A percentile compares a stretch with the other conserved stretches of the same genome.
Conservation (phyloP, 2,797 vertebrate genomes). For the Notoglanidium macrostoma region DNA sequence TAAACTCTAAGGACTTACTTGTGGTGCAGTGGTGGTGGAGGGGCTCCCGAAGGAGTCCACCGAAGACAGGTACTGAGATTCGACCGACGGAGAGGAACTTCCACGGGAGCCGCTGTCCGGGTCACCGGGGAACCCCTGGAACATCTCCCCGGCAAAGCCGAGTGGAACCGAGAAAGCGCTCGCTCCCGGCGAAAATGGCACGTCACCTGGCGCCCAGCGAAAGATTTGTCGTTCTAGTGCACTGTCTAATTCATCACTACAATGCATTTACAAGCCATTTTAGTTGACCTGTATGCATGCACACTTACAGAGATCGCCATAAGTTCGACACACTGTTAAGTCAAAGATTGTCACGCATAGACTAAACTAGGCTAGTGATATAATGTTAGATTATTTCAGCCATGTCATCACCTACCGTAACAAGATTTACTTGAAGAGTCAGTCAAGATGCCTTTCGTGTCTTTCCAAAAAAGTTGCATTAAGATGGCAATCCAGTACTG, state of each 20-base stretch:
- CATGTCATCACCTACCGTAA: conserved; percentile 65
- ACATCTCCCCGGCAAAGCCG: conserved; percentile 88
- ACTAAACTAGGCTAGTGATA: neutral
- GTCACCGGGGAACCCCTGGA: conserved; percentile 94
- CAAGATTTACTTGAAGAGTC: conserved; percentile 65
- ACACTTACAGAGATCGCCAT: neutral
- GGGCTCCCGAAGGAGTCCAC: conserved; percentile 97
- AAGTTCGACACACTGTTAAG: neutral
- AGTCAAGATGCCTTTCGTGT: conserved; percentile 71
- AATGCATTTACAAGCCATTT: neutral
- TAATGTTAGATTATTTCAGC: neutral
- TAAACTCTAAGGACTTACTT: conserved; percentile 76
- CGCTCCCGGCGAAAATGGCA: conserved; percentile 64
- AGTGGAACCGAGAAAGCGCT: conserved; percentile 69
- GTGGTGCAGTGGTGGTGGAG: conserved; percentile 84
- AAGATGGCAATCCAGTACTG: conserved; percentile 77
- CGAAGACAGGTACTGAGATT: conserved; percentile 94
- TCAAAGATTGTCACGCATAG: neutral
- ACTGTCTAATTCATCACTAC: neutral
- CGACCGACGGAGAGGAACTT: conserved; percentile 92
- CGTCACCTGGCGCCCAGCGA: conserved; percentile 70
- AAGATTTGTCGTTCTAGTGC: conserved; percentile 47
- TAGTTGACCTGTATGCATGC: neutral
- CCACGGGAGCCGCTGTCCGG: conserved; percentile 91
- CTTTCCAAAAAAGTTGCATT: conserved; percentile 84